Conservation (phyloP, 2,888 invertebrate species). For the Drosophila flavopinicola region DNA sequence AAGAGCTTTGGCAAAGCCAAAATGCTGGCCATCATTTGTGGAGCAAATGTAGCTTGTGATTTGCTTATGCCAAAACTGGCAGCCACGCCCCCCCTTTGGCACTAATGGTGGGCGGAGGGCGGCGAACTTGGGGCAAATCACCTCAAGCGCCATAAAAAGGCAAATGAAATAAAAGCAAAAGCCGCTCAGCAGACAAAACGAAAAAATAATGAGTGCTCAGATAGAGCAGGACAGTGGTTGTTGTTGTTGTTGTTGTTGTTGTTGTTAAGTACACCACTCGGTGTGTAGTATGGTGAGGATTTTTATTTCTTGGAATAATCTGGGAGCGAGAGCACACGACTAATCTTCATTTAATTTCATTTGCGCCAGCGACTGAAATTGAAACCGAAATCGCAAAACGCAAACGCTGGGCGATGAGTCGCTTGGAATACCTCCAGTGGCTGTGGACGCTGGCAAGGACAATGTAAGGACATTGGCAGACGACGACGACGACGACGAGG, state of each 20-base stretch:
- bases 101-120: conserved; percentile 41
- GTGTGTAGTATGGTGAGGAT: conserved; percentile 66
- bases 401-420: conserved; percentile 27
- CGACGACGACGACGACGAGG: conserved; percentile 42
- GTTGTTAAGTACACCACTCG: conserved; percentile 16
- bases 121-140: conserved; percentile 68
- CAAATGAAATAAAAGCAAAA: conserved; percentile 71
- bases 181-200: conserved; percentile 60
- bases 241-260: neutral
- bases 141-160: conserved; percentile 77
- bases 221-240: conserved; percentile 14
- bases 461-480: conserved; percentile 73
- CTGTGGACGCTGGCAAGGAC: conserved; percentile 64
- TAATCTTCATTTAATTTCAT: conserved; percentile 83
- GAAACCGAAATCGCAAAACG: conserved; percentile 70
- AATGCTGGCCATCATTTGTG: conserved; percentile 71
- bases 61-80: conserved; percentile 47
- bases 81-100: conserved; percentile 32
- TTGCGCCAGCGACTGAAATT: conserved; percentile 72
- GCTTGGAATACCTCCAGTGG: conserved; percentile 38
- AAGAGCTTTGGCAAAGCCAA: conserved; percentile 21
- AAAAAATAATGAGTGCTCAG: conserved; percentile 71
- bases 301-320: conserved; percentile 82
- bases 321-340: conserved; percentile 72
- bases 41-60: conserved; percentile 78